These are phyloP conservation scores for Labroides dimidiatus DNA, from an alignment of 2,797 vertebrate species.

Conservation along the genomic window DNA sequence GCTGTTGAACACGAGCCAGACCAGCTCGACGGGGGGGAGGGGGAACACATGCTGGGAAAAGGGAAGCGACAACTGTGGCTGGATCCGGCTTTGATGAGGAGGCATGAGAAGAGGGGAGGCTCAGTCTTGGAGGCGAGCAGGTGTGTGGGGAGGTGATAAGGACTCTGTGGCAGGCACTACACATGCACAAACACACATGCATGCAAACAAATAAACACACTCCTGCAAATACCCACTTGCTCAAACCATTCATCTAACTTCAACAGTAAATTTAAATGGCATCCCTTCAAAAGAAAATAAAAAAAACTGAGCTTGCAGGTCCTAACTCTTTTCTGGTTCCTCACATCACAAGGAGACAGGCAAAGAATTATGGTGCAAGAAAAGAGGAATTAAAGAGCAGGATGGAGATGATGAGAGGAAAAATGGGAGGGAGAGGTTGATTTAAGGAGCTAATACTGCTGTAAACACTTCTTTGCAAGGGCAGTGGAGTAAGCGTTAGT, in stretches of 20 bases:
- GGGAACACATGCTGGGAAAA: constrained; percentile 43
- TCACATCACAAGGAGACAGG: constrained; percentile 32
- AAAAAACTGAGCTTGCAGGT: constrained; percentile 42
- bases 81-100: constrained; percentile 81
- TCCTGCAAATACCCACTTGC: constrained; percentile 44
- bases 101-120: constrained; percentile 81
- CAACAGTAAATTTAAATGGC: constrained; percentile 60
- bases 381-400: constrained; percentile 26
- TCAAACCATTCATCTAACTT: constrained; percentile 64
- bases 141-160: constrained; percentile 85
- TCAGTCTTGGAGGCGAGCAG: constrained; percentile 82
- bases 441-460: constrained; percentile 55
- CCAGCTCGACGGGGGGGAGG: constrained; percentile 46
- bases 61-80: constrained; percentile 71
- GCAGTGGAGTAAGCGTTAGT: constrained; percentile 1
- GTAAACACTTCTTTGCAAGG: constrained; percentile 31
- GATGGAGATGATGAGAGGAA: constrained; percentile 39
- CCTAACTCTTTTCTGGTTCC: constrained; percentile 24
- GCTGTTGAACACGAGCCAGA: constrained; percentile 72
- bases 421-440: constrained; percentile 23
- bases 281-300: constrained; percentile 53
- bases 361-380: constrained; percentile 37
- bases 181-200: constrained; percentile 38
- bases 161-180: constrained; percentile 78
- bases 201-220: constrained; percentile 62